Conservation (phyloP, 2,888 invertebrate genomes). For the Drepanosiphum platanoidis region DNA sequence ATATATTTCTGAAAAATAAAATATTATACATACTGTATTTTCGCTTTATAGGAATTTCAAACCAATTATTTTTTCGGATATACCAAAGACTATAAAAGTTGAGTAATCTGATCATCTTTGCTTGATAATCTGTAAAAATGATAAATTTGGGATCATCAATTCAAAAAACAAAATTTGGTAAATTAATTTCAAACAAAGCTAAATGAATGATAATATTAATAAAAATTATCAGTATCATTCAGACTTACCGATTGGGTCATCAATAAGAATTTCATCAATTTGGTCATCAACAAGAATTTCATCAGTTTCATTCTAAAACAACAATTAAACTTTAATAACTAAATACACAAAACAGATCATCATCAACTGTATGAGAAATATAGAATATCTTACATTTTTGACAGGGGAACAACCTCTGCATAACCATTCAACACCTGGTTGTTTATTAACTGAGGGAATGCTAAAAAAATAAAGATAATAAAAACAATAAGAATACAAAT, state of each 20-base stretch:
- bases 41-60: not conserved
- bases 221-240: not conserved
- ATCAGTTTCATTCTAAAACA: slow-evolving; percentile 10
- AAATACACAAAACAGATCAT: not conserved
- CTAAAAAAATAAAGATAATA: slow-evolving; percentile 38
- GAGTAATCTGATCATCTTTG: not conserved
- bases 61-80: not conserved
- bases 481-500: not conserved
- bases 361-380: no score
- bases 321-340: not conserved
- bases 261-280: not conserved
- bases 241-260: not conserved
- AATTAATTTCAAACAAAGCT: not conserved
- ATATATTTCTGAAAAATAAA: not conserved
- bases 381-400: slow-evolving; percentile 12
- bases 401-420: not conserved
- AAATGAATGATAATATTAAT: not conserved
- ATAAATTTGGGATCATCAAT: slow-evolving; percentile 11
- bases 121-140: not conserved
- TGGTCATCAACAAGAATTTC: slow-evolving; percentile 2
- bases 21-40: slow-evolving; percentile 23
- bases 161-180: not conserved
- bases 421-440: slow-evolving; percentile 31
- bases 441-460: not conserved
- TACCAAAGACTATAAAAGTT: no score